A percentile compares a stretch with the other conserved stretches of the same genome.
Evolutionary conservation across 1,140 invertebrate species (phyloP).

Genomic region (Asobara japonica): DNA sequence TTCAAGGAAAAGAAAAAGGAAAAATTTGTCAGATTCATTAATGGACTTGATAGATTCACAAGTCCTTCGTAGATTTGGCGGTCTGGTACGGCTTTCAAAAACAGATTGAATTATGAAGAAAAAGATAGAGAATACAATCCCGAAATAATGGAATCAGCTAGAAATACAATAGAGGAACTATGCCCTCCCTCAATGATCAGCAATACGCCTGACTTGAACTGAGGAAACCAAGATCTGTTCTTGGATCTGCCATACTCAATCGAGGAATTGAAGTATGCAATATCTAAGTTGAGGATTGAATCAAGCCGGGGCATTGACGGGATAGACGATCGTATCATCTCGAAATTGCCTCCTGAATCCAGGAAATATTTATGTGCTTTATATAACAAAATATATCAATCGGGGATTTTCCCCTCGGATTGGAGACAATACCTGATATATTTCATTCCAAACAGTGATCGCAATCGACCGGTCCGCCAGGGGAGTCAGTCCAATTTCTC

Average conservation of each 20-base stretch:
- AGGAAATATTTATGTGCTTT: neutral
- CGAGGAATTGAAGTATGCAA: neutral
- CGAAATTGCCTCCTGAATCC: neutral
- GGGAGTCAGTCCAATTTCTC: too few relatives aligned
- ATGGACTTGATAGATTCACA: slow-evolving; percentile 2
- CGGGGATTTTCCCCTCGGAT: neutral
- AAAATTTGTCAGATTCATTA: slow-evolving; percentile 11
- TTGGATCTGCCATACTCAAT: neutral
- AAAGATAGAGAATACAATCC: too few relatives aligned
- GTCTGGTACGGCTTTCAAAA: neutral
- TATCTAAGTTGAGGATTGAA: neutral
- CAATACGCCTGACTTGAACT: neutral
- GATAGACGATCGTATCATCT: neutral
- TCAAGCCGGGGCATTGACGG: neutral
- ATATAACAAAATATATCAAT: neutral
- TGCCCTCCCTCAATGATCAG: neutral
- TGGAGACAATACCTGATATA: slow-evolving; percentile 1
- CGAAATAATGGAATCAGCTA: too few relatives aligned
- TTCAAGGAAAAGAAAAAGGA: slow-evolving; percentile 21
- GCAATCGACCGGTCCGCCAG: too few relatives aligned
- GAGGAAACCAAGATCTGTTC: neutral
- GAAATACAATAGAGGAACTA: neutral
- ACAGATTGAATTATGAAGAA: neutral
- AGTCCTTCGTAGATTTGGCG: slow-evolving; percentile 14
- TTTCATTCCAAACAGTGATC: neutral